These are phyloP conservation scores for Electrophaes corylata DNA, from an alignment of 2,888 invertebrate genomes.

Conservation along the genomic window DNA sequence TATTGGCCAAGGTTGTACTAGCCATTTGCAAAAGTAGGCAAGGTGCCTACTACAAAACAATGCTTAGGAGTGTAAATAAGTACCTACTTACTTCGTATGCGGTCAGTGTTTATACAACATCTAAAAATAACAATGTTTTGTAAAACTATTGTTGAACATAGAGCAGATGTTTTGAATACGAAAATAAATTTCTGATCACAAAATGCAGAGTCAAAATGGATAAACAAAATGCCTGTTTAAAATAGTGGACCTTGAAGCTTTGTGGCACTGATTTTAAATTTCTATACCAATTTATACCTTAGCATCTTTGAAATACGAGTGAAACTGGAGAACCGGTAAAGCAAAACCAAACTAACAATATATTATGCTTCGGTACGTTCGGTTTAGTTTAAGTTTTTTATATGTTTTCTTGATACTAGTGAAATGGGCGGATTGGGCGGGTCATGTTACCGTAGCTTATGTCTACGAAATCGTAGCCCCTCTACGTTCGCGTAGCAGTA, in stretches of 20 bases:
- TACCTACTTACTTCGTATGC: not conserved
- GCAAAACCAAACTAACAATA: too few species aligned
- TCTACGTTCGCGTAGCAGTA: conserved; percentile 4
- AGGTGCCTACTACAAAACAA: not conserved
- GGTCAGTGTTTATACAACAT: conserved; percentile 11
- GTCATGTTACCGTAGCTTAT: conserved; percentile 6
- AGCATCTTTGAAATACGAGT: not conserved
- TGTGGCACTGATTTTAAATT: not conserved
- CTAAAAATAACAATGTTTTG: conserved; percentile 12
- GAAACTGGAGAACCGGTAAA: not conserved
- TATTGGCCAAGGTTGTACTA: not conserved
- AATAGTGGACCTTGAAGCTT: not conserved
- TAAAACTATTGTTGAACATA: conserved; percentile 20
- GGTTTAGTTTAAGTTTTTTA: too few species aligned
- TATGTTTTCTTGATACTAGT: too few species aligned
- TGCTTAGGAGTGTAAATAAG: not conserved
- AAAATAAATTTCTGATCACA: conserved; percentile 18
- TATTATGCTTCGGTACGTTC: too few species aligned
- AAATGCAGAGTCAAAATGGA: not conserved
- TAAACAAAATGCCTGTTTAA: not conserved
- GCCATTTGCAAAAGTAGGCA: conserved; percentile 1
- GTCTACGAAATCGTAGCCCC: conserved; percentile 14
- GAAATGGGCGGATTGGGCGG: not conserved
- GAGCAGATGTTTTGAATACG: conserved; percentile 18
- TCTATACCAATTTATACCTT: not conserved